Conservation (phyloP, 2,797 vertebrate species). For the Eulemur rubriventer region DNA sequence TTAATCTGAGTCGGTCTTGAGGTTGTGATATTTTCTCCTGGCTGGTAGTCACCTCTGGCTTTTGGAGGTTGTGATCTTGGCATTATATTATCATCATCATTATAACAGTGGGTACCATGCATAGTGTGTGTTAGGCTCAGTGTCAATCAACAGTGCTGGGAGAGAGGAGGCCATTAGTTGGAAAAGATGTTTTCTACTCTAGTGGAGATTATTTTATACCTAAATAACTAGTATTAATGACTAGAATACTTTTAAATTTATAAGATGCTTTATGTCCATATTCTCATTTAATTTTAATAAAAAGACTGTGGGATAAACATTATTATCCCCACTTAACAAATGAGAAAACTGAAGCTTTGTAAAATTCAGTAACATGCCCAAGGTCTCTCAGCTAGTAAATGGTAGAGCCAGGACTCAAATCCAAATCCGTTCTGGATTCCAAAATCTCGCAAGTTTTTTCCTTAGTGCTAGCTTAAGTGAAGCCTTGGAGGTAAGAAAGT, state of each 20-base stretch:
- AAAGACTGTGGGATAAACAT: not conserved
- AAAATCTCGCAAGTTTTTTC: not conserved
- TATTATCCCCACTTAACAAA: not conserved
- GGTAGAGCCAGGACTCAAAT: not conserved
- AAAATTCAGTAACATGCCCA: not conserved
- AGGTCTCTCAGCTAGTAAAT: not conserved
- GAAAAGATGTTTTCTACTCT: not conserved
- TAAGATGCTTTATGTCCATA: not conserved
- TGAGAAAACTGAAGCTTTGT: constrained; percentile 3
- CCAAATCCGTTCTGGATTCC: not conserved
- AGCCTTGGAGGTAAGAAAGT: not conserved
- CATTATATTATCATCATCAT: not conserved
- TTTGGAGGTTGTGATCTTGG: not conserved
- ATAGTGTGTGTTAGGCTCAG: not conserved
- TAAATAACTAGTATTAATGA: not conserved
- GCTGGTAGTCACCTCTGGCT: not conserved
- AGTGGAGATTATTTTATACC: not conserved
- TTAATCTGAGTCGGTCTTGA: not conserved
- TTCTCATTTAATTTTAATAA: constrained; percentile 18
- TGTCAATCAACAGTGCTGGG: not conserved
- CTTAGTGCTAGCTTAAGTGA: not conserved
- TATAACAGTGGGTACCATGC: not conserved
- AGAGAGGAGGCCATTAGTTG: not conserved
- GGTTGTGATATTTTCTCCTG: not conserved
- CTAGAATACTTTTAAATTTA: not conserved